Base-by-base conservation (phyloP, 2,113 vertebrate species). In the Tachysurus vachellii region DNA sequence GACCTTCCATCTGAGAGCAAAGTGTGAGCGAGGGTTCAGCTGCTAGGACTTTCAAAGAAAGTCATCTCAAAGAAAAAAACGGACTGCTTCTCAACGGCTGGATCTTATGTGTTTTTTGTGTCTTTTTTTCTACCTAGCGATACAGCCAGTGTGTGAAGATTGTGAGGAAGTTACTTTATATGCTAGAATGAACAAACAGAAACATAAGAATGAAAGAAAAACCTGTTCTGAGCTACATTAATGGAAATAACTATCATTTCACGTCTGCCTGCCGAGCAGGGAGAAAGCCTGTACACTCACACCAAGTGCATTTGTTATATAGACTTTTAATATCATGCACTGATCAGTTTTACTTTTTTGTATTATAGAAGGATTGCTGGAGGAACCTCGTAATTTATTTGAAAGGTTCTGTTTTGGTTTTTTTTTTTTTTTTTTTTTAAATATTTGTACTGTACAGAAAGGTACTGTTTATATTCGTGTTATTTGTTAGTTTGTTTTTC, bases 1-100 rank as follows among this genome's bases (percentile, higher is more conserved):
- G 95, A 97, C 56, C 94, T 92, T 90, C 91, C 95, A 0, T 89
- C 94, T 0, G 96, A 97, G 90, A 95, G 93, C 94, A 96, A 96
- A 92, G 96, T 95, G 59, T 97, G 95, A 96, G 90, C 26, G 73
- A 62, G 16, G 28, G 19, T 28, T 23, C 11, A 19, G 31, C 47
- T 83, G 19, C 57, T 44, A 56, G 57, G 86, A 84, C 50, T 87
- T 7, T 73, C 21, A 21, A 57, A 44, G n/a, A n/a, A n/a, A n/a
- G n/a, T n/a, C 28, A 14, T 54, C 28, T 54, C 9, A 36, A 21
- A 71, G 50, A 31, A 44, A 23, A 36, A 26, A 77, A 11, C 84
- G 1, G n/a, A 53, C 71, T 62, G 57, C 36, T 73, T 80, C 61
- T 80, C 19, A 80, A 80, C 4, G 23, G 53, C 85, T 82, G 54